phyloP scores from a whole-genome alignment of 2,888 invertebrate genomes.

The Phengaris arion region DNA sequence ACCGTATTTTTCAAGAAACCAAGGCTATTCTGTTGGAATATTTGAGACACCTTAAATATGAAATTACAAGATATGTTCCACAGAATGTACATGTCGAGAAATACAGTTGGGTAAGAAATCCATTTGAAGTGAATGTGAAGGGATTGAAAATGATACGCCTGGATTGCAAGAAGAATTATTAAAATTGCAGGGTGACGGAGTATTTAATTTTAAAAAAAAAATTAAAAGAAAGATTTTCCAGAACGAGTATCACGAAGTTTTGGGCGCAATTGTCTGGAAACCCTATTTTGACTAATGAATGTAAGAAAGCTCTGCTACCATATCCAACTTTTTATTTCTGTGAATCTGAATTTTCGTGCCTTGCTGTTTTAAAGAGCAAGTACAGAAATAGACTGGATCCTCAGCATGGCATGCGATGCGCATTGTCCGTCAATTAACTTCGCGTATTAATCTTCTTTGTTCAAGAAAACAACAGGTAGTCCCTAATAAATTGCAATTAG shows the following conservation, averaged over 20 bases:
- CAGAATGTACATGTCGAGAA: background rate
- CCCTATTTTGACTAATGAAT: background rate
- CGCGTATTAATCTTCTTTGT: background rate
- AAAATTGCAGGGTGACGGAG: background rate
- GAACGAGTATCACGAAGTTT: background rate
- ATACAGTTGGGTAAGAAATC: background rate
- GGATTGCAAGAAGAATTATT: background rate
- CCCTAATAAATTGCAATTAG: background rate
- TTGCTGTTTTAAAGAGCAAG: conserved; percentile 1
- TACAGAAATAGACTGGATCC: conserved; percentile 24
- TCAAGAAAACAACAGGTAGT: conserved; percentile 18
- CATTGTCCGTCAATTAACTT: conserved; percentile 11
- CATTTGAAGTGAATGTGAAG: background rate
- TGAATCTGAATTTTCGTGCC: background rate
- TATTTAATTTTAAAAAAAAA: too few species aligned
- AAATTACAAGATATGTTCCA: background rate
- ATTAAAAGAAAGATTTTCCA: background rate
- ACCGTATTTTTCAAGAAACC: too few species aligned
- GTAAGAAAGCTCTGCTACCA: background rate
- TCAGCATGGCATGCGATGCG: conserved; percentile 15
- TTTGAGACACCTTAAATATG: too few species aligned
- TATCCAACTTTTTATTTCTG: background rate
- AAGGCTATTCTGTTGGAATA: too few species aligned
- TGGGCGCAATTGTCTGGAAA: background rate
- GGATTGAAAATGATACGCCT: background rate